These are phyloP conservation scores for Parascotia fuliginaria DNA, from an alignment of 2,888 invertebrate genomes.

Conservation along the genomic window DNA sequence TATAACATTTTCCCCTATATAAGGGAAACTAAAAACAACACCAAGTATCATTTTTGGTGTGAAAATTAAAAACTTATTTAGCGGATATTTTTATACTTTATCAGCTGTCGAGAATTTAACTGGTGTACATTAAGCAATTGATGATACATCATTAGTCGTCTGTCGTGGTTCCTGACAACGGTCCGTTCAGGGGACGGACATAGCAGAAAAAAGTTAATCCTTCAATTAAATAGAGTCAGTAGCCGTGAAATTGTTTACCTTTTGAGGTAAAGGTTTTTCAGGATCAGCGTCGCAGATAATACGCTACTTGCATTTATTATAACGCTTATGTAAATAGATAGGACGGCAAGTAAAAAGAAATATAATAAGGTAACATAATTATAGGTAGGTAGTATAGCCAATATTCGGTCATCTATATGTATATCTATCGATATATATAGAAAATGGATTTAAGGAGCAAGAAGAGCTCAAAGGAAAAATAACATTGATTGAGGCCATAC, in stretches of 20 bases:
- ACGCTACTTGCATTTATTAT: neutral
- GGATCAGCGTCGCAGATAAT: slow-evolving; percentile 29
- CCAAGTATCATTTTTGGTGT: neutral
- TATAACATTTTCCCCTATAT: too few species aligned
- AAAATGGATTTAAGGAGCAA: too few species aligned
- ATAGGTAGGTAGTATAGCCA: too few species aligned
- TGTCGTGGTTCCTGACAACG: slow-evolving; percentile 76
- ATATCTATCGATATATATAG: too few species aligned
- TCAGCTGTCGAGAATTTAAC: slow-evolving; percentile 37
- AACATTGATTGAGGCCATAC: too few species aligned
- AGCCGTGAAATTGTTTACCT: slow-evolving; percentile 82
- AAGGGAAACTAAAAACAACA: too few species aligned
- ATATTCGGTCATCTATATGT: too few species aligned
- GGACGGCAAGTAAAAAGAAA: neutral
- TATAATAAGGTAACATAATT: too few species aligned
- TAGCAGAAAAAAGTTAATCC: slow-evolving; percentile 78
- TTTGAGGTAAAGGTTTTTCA: slow-evolving; percentile 65
- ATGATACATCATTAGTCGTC: slow-evolving; percentile 77
- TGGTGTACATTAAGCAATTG: slow-evolving; percentile 49
- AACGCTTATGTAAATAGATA: slow-evolving; percentile 3
- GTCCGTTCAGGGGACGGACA: slow-evolving; percentile 54
- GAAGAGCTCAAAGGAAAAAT: too few species aligned
- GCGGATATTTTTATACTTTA: slow-evolving; percentile 24
- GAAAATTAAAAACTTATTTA: neutral
- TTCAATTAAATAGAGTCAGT: slow-evolving; percentile 81